Conservation (phyloP, 2,797 vertebrate genomes). For the Smutsia gigantea region DNA sequence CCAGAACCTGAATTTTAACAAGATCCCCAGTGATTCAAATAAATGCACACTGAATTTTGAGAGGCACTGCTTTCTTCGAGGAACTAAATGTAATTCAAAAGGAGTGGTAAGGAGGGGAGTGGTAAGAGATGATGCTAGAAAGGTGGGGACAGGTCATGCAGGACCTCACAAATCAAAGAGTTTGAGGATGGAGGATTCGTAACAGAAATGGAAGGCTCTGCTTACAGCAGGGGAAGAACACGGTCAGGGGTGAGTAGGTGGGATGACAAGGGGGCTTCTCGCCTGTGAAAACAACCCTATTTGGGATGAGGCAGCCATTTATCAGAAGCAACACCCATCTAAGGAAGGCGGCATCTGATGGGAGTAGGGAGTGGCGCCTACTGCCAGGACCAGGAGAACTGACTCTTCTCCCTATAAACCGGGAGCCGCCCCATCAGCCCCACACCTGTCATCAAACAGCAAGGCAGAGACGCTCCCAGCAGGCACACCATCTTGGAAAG, state of each 20-base stretch:
- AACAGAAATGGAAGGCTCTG: background rate
- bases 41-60: background rate
- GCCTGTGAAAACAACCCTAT: background rate
- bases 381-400: fast-evolving
- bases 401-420: background rate
- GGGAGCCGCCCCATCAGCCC: background rate
- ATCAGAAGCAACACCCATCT: background rate
- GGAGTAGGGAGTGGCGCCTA: background rate
- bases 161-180: too few relatives aligned
- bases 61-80: background rate
- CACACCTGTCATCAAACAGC: background rate
- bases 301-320: background rate
- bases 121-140: background rate
- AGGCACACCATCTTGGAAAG: conserved; percentile 40
- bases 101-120: background rate
- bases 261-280: background rate
- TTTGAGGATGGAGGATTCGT: background rate
- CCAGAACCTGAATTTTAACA: background rate
- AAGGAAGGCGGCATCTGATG: background rate
- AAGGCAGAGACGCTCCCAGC: background rate
- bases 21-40: background rate
- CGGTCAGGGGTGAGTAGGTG: background rate
- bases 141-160: background rate
- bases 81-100: background rate
- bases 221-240: background rate